Evolutionary conservation across 2,888 invertebrate genomes (phyloP).

Genomic region (Drosophila anomalata): DNA sequence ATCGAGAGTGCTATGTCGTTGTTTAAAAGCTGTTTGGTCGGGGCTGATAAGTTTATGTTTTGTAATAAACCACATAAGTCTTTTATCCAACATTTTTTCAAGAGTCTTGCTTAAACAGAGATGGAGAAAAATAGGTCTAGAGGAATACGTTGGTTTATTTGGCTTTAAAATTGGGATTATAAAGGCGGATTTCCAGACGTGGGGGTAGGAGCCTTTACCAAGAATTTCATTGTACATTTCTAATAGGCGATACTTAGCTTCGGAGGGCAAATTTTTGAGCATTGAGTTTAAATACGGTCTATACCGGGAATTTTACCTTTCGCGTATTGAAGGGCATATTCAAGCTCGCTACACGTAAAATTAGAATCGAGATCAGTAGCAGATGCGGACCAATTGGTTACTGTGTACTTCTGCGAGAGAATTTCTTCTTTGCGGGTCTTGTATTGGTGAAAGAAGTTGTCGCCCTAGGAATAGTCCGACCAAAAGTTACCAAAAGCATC

Average conservation of each 20-base stretch:
- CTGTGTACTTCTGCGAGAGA: background rate
- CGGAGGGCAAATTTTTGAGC: background rate
- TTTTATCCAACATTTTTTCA: background rate
- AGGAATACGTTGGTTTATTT: background rate
- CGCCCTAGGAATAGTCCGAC: too few species aligned
- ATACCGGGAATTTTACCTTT: too few species aligned
- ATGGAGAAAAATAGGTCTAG: background rate
- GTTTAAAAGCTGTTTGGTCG: slow-evolving; percentile 1
- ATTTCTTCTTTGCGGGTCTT: background rate
- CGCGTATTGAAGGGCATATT: too few species aligned
- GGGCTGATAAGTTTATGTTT: slow-evolving; percentile 1
- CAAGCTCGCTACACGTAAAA: too few species aligned
- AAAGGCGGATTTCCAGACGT: background rate
- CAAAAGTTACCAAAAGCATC: too few species aligned
- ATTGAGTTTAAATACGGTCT: background rate
- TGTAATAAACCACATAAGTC: slow-evolving; percentile 1
- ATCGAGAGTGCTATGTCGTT: slow-evolving; percentile 1
- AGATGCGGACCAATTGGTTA: background rate
- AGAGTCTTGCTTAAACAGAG: background rate
- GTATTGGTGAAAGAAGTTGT: too few species aligned
- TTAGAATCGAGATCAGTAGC: too few species aligned
- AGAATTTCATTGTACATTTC: background rate
- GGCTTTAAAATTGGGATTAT: background rate
- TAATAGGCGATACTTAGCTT: slow-evolving; percentile 1
- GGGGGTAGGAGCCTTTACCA: background rate